Conservation (phyloP, 2,888 invertebrate genomes). For the Tupiocoris notatus region DNA sequence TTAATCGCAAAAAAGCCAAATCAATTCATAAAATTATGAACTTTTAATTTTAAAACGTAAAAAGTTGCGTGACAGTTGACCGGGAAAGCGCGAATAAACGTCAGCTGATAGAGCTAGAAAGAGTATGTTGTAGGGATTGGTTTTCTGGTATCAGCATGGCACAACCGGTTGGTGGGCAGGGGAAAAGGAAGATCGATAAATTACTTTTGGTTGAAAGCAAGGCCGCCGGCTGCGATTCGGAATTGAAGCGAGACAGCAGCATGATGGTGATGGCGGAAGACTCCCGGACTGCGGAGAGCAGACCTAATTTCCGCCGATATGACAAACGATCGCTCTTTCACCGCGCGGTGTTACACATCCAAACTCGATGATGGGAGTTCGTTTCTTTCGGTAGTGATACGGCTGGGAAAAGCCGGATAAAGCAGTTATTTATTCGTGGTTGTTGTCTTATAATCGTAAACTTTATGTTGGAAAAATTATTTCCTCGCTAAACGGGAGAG, state of each 20-base stretch:
- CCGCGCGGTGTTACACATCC: background rate
- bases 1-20: too few relatives aligned
- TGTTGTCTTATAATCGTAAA: too few relatives aligned
- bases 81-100: too few relatives aligned
- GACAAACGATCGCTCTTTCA: constrained; percentile 9
- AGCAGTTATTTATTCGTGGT: too few relatives aligned
- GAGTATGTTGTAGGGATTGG: too few relatives aligned
- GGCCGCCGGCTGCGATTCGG: background rate
- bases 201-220: constrained; percentile 17
- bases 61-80: too few relatives aligned
- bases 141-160: background rate
- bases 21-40: too few relatives aligned
- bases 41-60: too few relatives aligned
- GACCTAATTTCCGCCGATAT: constrained; percentile 23
- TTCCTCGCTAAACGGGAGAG: too few relatives aligned
- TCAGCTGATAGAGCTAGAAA: too few relatives aligned
- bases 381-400: background rate
- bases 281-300: constrained; percentile 12
- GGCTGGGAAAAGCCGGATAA: too few relatives aligned
- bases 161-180: background rate
- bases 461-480: too few relatives aligned
- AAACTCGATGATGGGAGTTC: background rate
- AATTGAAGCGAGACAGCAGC: background rate
- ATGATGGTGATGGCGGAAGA: background rate
- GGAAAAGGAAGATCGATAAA: constrained; percentile 13